phyloP scores from a whole-genome alignment of 2,113 vertebrate genomes.

The Albula glossodonta region DNA sequence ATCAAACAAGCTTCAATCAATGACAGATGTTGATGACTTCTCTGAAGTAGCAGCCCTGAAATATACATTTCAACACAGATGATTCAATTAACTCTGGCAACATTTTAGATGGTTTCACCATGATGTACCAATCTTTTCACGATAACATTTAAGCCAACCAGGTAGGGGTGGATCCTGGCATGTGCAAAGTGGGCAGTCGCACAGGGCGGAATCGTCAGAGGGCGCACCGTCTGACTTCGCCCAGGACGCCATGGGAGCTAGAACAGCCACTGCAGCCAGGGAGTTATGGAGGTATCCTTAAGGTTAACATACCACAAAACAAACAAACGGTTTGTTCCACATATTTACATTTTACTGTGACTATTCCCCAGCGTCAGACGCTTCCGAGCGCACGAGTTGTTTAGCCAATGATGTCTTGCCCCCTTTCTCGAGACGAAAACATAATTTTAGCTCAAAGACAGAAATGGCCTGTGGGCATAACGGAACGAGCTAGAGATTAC shows the following conservation, averaged over 20 bases:
- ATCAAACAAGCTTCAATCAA: neutral
- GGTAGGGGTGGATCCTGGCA: too few species aligned
- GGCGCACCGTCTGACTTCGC: too few species aligned
- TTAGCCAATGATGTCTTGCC: neutral
- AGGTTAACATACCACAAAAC: neutral
- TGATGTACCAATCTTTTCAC: neutral
- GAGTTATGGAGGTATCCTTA: neutral
- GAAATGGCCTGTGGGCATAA: slow-evolving; percentile 5
- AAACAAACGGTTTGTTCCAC: neutral
- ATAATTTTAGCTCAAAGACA: neutral
- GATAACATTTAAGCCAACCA: neutral
- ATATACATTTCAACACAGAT: neutral
- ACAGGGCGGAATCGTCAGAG: too few species aligned
- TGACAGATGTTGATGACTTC: neutral
- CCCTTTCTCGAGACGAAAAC: neutral
- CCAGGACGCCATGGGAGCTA: too few species aligned
- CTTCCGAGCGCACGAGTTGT: neutral
- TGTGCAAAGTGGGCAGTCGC: too few species aligned
- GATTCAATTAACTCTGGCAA: neutral
- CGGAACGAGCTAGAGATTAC: neutral
- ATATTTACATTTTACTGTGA: neutral
- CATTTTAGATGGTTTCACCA: neutral
- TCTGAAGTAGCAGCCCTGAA: neutral
- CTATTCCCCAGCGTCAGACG: neutral
- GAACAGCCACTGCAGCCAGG: too few species aligned